These are phyloP conservation scores for Bettongia penicillata DNA, from an alignment of 2,113 vertebrate genomes.

Conservation along the genomic window DNA sequence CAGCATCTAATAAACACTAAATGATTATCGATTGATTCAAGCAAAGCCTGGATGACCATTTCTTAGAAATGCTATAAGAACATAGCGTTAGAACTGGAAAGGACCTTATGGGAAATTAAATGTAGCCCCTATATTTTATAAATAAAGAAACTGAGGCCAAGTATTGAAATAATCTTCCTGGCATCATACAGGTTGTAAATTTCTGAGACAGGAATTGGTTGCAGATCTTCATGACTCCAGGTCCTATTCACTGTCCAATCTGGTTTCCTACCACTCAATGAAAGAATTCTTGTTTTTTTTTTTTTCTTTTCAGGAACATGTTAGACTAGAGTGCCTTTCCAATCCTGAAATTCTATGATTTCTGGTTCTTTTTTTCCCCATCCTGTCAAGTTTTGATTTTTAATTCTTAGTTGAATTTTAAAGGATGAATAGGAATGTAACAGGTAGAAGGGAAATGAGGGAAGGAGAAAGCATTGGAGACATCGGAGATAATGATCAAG, in stretches of 20 bases:
- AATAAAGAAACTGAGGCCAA: neutral
- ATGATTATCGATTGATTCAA: neutral
- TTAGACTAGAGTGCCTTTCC: neutral
- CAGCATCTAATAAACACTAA: neutral
- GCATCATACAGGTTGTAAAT: neutral
- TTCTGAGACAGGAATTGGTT: neutral
- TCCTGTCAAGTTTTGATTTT: neutral
- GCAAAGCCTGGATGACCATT: neutral
- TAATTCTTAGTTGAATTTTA: neutral
- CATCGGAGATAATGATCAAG: neutral
- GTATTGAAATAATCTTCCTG: neutral
- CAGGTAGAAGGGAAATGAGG: neutral
- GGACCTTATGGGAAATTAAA: neutral
- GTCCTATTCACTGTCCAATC: neutral
- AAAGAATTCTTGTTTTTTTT: neutral
- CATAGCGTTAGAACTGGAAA: neutral
- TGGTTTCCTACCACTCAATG: neutral
- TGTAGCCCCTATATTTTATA: neutral
- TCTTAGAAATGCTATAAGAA: neutral
- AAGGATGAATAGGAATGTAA: neutral
- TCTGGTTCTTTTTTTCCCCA: neutral
- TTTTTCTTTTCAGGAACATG: neutral
- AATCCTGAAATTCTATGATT: neutral
- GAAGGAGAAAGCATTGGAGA: neutral
- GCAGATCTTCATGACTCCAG: neutral